Evolutionary conservation across 1,140 invertebrate species (phyloP).

Genomic region (Agrypnia vestita): DNA sequence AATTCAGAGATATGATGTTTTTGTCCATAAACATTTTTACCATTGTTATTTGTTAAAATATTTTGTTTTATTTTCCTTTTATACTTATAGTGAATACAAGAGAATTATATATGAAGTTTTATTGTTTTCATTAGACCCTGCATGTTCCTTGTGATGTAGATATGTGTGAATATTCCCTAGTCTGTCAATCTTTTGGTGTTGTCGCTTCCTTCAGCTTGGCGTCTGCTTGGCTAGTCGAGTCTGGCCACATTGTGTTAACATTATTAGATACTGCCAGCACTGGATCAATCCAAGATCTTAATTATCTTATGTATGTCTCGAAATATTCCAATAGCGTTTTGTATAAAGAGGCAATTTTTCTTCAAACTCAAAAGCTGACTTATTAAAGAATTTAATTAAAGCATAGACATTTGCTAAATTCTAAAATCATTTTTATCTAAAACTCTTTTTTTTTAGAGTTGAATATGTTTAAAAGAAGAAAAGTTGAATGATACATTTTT

Average conservation of each 20-base stretch:
- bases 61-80: conserved; percentile 46
- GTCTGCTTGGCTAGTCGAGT: conserved; percentile 27
- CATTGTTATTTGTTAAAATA: conserved; percentile 48
- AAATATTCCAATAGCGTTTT: too few relatives aligned
- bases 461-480: not conserved
- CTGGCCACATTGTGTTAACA: not conserved
- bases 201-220: conserved; percentile 31
- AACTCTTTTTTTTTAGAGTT: too few relatives aligned
- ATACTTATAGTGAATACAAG: conserved; percentile 50
- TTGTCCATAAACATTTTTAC: conserved; percentile 48
- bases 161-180: conserved; percentile 9
- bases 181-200: conserved; percentile 19
- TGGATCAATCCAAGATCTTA: not conserved
- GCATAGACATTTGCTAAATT: too few relatives aligned
- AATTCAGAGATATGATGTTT: conserved; percentile 23
- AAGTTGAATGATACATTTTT: not conserved
- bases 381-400: too few relatives aligned
- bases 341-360: too few relatives aligned
- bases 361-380: too few relatives aligned
- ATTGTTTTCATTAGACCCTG: conserved; percentile 51
- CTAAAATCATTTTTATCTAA: too few relatives aligned
- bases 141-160: conserved; percentile 39
- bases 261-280: not conserved
- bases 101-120: conserved; percentile 38
- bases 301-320: not conserved